Conservation (phyloP, 2,113 vertebrate species). For the Ploceus nigricollis region DNA sequence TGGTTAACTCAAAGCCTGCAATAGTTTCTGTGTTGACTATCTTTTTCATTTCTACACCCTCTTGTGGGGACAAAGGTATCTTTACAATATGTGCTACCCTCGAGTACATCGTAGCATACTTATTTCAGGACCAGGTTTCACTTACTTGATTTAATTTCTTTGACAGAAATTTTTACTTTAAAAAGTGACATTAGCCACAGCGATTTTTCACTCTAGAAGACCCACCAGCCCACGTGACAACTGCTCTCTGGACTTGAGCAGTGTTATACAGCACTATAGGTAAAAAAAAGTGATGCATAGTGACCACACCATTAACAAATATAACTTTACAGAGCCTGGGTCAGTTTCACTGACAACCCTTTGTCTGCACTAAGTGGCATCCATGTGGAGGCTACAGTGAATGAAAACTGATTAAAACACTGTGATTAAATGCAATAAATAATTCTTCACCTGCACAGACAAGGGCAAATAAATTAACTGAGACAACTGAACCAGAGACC, state of each 20-base stretch:
- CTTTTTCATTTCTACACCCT: background rate
- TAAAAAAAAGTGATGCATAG: background rate
- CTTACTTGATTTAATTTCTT: background rate
- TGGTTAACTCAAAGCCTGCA: background rate
- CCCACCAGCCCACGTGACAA: background rate
- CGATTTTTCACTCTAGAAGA: background rate
- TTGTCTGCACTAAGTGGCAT: background rate
- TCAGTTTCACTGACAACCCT: background rate
- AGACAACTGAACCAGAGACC: background rate
- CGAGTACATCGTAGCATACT: rapidly evolving
- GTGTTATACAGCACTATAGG: background rate
- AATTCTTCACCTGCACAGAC: background rate
- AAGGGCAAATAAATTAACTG: background rate
- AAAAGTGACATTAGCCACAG: background rate
- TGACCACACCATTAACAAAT: background rate
- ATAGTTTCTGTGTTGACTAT: background rate
- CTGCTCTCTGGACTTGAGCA: background rate
- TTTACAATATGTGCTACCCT: background rate
- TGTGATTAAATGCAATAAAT: background rate
- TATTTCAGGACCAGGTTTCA: background rate
- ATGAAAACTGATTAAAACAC: background rate
- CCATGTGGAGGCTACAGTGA: background rate
- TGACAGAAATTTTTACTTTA: background rate
- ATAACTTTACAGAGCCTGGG: background rate
- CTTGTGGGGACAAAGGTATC: background rate